These are phyloP conservation scores for Atractosteus spatula DNA, from an alignment of 2,113 vertebrate species.

Conservation along the genomic window DNA sequence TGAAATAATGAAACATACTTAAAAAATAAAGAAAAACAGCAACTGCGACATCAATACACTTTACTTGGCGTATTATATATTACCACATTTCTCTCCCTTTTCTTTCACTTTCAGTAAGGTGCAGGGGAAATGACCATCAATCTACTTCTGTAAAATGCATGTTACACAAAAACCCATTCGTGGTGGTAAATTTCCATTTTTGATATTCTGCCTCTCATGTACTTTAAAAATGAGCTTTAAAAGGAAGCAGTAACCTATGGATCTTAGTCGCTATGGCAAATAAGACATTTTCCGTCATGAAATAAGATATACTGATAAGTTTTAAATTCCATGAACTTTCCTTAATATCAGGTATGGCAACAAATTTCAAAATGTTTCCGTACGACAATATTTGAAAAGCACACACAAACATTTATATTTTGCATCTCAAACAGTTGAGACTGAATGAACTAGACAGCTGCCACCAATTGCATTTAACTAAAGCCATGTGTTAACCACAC, in stretches of 20 bases:
- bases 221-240: too few relatives aligned
- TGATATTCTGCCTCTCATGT: too few relatives aligned
- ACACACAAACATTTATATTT: neutral
- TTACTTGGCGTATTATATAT: neutral
- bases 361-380: too few relatives aligned
- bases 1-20: neutral
- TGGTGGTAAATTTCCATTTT: too few relatives aligned
- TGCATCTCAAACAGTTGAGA: neutral
- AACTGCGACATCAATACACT: neutral
- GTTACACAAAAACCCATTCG: too few relatives aligned
- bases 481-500: neutral
- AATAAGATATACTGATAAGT: too few relatives aligned
- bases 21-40: neutral
- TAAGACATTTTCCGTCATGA: too few relatives aligned
- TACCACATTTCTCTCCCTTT: neutral
- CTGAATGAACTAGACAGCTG: constrained; percentile 14
- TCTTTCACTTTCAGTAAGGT: neutral
- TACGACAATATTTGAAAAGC: neutral
- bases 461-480: constrained; percentile 4
- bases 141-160: too few relatives aligned
- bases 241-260: too few relatives aligned
- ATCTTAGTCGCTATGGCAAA: too few relatives aligned
- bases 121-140: too few relatives aligned
- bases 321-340: neutral
- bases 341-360: neutral